Evolutionary conservation across 2,797 vertebrate species (phyloP).

Genomic region (Poeciliopsis paucimaculata): DNA sequence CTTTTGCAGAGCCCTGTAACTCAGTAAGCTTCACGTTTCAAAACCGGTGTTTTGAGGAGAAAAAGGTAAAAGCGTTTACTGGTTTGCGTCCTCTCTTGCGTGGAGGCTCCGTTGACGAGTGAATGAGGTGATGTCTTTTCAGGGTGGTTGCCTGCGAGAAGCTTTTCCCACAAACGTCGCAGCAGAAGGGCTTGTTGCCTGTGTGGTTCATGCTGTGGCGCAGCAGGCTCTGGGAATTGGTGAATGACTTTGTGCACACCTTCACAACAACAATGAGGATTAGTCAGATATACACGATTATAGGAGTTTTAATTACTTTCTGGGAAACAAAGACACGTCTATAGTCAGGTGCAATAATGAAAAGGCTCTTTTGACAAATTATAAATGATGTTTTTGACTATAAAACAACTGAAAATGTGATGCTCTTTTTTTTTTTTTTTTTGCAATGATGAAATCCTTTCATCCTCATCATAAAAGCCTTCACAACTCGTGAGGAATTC

Average conservation of each 20-base stretch:
- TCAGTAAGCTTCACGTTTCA: neutral
- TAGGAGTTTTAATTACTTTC: constrained; percentile 4
- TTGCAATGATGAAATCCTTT: neutral
- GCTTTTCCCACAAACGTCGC: constrained; percentile 85
- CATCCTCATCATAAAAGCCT: constrained; percentile 1
- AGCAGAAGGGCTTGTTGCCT: constrained; percentile 84
- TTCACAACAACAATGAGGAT: constrained; percentile 49
- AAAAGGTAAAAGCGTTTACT: constrained; percentile 37
- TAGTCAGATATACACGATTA: constrained; percentile 14
- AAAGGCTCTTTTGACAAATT: neutral
- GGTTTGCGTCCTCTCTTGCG: constrained; percentile 78
- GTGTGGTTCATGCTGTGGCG: constrained; percentile 92
- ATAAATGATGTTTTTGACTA: neutral
- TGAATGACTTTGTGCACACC: constrained; percentile 89
- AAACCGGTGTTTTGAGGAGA: neutral
- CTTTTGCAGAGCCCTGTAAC: neutral
- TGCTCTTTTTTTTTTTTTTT: neutral
- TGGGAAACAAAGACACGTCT: neutral
- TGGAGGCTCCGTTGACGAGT: constrained; percentile 61
- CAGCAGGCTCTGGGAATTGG: constrained; percentile 89
- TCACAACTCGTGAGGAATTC: neutral
- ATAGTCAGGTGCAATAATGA: neutral
- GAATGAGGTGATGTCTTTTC: constrained; percentile 87
- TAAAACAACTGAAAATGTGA: neutral
- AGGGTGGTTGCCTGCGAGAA: constrained; percentile 84